phyloP scores from a whole-genome alignment of 2,113 vertebrate genomes.

The Eudyptes chrysolophus region DNA sequence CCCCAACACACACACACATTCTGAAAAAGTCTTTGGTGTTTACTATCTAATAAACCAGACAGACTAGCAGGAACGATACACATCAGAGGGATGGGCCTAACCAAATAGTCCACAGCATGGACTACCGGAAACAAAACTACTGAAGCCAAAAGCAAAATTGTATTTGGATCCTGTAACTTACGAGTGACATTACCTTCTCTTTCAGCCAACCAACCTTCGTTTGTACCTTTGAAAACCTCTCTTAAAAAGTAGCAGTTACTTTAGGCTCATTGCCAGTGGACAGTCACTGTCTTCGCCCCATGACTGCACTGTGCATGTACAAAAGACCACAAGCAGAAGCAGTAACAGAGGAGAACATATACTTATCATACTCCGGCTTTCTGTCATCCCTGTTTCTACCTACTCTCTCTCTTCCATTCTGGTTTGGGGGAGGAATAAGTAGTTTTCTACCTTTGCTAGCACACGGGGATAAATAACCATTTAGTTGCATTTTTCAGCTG shows the following conservation, averaged over 20 bases:
- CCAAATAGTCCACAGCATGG: background rate
- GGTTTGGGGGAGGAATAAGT: background rate
- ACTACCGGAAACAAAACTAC: background rate
- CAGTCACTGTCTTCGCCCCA: background rate
- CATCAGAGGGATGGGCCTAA: background rate
- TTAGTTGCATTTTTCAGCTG: background rate
- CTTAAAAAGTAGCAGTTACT: background rate
- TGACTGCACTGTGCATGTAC: accelerated
- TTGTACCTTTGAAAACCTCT: background rate
- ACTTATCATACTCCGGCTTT: background rate
- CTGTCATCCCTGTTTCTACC: background rate
- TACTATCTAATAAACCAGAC: background rate
- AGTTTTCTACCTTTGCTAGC: background rate
- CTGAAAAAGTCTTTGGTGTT: background rate
- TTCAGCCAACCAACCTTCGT: background rate
- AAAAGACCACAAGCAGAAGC: background rate
- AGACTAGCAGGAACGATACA: background rate
- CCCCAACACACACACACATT: background rate
- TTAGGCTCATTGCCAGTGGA: background rate
- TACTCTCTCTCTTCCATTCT: background rate
- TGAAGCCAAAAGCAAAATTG: background rate
- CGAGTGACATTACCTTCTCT: background rate
- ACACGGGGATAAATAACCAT: background rate
- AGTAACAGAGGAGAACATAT: background rate
- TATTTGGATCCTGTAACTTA: background rate